phyloP scores from a whole-genome alignment of 2,113 vertebrate species.

The Glaucidium brasilianum region DNA sequence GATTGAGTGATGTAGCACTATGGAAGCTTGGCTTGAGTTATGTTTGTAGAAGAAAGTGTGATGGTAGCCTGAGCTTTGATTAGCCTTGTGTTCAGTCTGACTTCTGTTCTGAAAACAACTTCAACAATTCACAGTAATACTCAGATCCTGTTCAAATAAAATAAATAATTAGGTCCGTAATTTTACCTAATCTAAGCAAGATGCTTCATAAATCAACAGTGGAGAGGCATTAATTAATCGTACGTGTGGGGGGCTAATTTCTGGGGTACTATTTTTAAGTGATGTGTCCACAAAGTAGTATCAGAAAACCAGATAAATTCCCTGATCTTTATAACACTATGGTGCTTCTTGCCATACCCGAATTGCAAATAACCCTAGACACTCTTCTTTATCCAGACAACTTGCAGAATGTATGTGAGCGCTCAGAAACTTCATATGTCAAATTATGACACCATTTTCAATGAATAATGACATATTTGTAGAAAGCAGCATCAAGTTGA shows the following conservation, averaged over 20 bases:
- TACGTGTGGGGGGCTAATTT: neutral
- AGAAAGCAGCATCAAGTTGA: neutral
- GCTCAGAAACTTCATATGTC: neutral
- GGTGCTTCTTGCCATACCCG: neutral
- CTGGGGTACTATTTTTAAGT: neutral
- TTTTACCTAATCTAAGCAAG: neutral
- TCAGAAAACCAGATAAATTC: neutral
- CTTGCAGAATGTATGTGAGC: neutral
- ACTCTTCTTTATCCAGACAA: neutral
- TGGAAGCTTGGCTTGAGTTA: neutral
- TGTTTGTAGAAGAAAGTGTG: neutral
- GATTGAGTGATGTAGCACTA: neutral
- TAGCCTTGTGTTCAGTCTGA: neutral
- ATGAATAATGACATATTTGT: neutral
- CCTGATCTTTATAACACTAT: neutral
- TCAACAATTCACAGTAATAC: neutral
- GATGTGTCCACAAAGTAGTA: neutral
- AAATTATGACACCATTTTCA: neutral
- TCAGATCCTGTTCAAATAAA: neutral
- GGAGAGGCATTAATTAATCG: neutral
- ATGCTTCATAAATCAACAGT: fast-evolving
- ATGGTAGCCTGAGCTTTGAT: neutral
- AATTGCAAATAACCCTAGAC: neutral
- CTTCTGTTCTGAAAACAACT: neutral
- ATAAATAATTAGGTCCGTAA: neutral